Evolutionary conservation across 2,888 invertebrate species (phyloP), one percentile per base, ranked within the genome.

Genomic region (Tuta absoluta): DNA sequence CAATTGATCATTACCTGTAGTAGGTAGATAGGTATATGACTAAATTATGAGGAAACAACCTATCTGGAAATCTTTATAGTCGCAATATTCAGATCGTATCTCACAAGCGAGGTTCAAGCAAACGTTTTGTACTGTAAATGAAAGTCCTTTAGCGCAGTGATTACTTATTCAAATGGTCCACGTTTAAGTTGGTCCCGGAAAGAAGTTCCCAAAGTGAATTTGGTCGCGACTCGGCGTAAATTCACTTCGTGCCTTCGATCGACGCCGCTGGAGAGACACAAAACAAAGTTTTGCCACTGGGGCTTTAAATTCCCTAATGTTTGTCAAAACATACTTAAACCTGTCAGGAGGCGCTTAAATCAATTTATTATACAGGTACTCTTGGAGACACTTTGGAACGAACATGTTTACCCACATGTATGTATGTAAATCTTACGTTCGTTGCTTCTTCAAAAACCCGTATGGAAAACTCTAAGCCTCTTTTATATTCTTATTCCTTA

Each of bases 401-500:
- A 80, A 76, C 83, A 81, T 87, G 83, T 86, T 86, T 85, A 83
- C 81, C 77, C 79, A 75, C 81, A 80, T 82, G 81, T 84, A 82
- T 83, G 78, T 87, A 89, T 89, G 89, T 85, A 89, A 89, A 90
- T 88, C 84, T 84, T 74, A 73, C 80, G 81, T 87, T 84, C 85
- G 82, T 82, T 85, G 82, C 85, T 86, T 77, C 84, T 83, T 83
- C 82, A 81, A 85, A 86, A 86, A 86, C 79, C 82, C 85, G 83
- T 86, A 87, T 85, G 85, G 86, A 85, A 86, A 87, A 86, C 86
- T 87, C 85, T 85, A 86, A 89, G 87, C 87, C 86, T 87, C 85
- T 86, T 91, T 91, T 89, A 87, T 89, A 88, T 90, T 90, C 87
- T 85, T 85, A 84, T 85, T 89, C 84, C 84, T 86, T 86, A 89